Base-by-base conservation (phyloP, 2,113 vertebrate species). In the Oryzias melastigma region DNA sequence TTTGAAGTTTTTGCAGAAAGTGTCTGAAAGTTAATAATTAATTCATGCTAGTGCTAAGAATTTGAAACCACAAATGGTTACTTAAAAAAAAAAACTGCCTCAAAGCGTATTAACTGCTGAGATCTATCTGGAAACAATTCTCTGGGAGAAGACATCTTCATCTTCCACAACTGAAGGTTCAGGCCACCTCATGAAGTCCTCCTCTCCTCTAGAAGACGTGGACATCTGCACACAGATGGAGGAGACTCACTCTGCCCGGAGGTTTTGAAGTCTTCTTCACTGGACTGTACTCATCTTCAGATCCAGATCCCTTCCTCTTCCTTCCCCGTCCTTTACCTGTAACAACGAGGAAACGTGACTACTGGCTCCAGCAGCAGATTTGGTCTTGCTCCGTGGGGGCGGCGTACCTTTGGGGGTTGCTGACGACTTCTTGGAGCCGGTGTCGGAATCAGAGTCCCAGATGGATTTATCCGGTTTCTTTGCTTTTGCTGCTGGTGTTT, bases 391-490 rank as follows among this genome's bases (percentile, higher is more conserved):
- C n/a, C 17, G 18, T 4, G 4, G 13, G 0, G 1, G 25, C 12
- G 14, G 13, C 6, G 27, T 58, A 95, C 95, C 93, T 94, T 96
- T 99, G 49, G 92, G 88, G 57, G 91, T 71, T 49, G 90, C 68
- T 82, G 90, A 44, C 27, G 88, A 78, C 81, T 96, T 98, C 93
- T 93, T 92, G 78, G 92, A 85, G 25, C 91, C 94, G 0, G 94
- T 93, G 85, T 98, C 97, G 6, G 95, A 97, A 83, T 99, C 97
- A 0, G 95, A 98, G 81, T 99, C 97, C 76, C 95, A 98, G 85
- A 95, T 91, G 14, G 93, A 80, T 67, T 91, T 90, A 81, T 98
- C 95, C 40, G 94, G 87, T 82, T 96, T 99, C 92, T 95, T 98
- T 87, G 92, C 83, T 94, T 97, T 82, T 87, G 95, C 90, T 70